phyloP scores from a whole-genome alignment of 2,113 vertebrate species.

The Nibea coibor region DNA sequence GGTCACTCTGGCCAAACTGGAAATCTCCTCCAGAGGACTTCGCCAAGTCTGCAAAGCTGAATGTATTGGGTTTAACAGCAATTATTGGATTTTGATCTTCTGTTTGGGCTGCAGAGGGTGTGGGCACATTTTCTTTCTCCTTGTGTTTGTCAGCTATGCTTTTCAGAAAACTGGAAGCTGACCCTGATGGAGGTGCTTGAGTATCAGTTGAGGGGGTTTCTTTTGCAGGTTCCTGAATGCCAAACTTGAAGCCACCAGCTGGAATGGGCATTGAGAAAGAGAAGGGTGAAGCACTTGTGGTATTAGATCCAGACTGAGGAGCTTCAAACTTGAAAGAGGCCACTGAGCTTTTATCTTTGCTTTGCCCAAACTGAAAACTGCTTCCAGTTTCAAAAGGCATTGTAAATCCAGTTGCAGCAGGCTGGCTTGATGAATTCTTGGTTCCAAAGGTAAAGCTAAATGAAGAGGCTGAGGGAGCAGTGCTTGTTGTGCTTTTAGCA shows the following conservation, averaged over 20 bases:
- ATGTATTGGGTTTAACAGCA: conserved; percentile 82
- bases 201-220: conserved; percentile 61
- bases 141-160: conserved; percentile 85
- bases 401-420: conserved; percentile 84
- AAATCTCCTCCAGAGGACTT: conserved; percentile 85
- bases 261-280: conserved; percentile 85
- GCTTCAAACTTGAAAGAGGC: conserved; percentile 82
- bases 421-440: conserved; percentile 78
- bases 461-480: conserved; percentile 68
- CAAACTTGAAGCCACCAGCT: conserved; percentile 90
- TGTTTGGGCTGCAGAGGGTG: conserved; percentile 1
- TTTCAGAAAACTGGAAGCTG: conserved; percentile 81
- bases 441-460: conserved; percentile 82
- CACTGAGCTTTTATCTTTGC: conserved; percentile 80
- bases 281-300: conserved; percentile 85
- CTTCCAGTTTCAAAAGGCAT: conserved; percentile 79
- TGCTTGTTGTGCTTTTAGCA: conserved; percentile 65
- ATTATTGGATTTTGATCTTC: conserved; percentile 83
- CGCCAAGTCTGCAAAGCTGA: conserved; percentile 94
- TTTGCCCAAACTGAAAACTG: conserved; percentile 87
- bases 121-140: conserved; percentile 77
- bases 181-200: conserved; percentile 63
- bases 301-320: conserved; percentile 75
- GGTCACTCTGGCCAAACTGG: conserved; percentile 90
- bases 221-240: conserved; percentile 84